A percentile compares a stretch with the other conserved stretches of the same genome.
Conservation (phyloP, 2,888 invertebrate species). For the Noctua janthe region DNA sequence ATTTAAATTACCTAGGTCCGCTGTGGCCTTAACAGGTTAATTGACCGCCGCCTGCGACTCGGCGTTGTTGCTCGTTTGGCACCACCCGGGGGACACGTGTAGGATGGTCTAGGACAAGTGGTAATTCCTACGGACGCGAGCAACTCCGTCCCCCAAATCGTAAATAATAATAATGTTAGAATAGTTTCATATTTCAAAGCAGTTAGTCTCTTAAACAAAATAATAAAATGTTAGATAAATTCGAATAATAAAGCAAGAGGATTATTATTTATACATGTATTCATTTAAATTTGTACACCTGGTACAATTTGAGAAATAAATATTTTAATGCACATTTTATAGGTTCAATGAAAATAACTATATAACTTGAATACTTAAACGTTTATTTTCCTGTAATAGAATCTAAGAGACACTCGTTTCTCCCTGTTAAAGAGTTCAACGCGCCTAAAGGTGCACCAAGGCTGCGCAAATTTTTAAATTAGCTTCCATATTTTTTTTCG, state of each 20-base stretch:
- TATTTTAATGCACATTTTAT: not conserved
- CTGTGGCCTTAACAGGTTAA: no score
- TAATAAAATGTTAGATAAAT: not conserved
- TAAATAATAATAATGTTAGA: no score
- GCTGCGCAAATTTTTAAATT: not conserved
- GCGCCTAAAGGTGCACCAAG: not conserved
- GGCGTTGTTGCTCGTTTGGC: no score
- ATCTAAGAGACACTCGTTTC: not conserved
- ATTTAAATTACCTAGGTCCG: no score
- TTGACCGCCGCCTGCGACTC: no score
- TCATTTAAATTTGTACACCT: not conserved
- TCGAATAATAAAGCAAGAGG: not conserved
- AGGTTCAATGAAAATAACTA: not conserved
- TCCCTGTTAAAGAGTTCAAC: constrained; percentile 1
- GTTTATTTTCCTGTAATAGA: not conserved
- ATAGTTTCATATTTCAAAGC: not conserved
- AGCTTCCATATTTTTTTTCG: not conserved
- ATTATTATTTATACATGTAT: not conserved
- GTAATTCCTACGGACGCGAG: no score
- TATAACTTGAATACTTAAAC: not conserved
- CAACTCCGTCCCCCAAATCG: no score
- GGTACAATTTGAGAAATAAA: not conserved
- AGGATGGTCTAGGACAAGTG: no score
- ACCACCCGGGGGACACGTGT: no score
- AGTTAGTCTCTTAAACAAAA: not conserved